Base-by-base conservation (phyloP, 2,888 invertebrate genomes). In the Erebia ligea region DNA sequence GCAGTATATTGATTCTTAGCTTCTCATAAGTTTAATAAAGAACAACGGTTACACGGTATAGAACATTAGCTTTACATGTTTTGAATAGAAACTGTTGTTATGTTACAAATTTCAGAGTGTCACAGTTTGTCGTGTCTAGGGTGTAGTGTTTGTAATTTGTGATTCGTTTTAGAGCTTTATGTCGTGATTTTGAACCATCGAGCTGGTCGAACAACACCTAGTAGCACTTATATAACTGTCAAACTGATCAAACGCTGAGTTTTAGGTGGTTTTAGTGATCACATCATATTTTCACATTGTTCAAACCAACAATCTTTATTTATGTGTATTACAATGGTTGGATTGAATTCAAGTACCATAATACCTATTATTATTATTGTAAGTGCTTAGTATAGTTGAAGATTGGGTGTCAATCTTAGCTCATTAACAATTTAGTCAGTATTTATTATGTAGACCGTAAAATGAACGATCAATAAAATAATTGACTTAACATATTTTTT, bases 141-240 rank as follows among this genome's bases (percentile, higher is more conserved):
- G n/a, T n/a, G n/a, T 19, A 54, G 54, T 54, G 54, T 63, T 67
- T 48, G 40, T 71, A 69, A 67, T 73, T 73, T 73, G 56, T 67
- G 67, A 67, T 72, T 66, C 67, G 72, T 69, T 71, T 67, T 42
- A 69, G 54, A 71, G 69, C 68, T 59, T 73, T 65, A 64, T 70
- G 59, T 70, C 67, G 65, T 65, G 70, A 73, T 70, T 67, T 63
- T 13, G 11, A 40, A 58, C 50, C 67, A 21, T 63, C n/a, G 52
- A 50, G 25, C 50, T 6, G 34, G 50, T 15, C 63, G 52, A n/a
- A 6, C 13, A 69, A 58, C 71, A 72, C 52, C 58, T 34, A 34
- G 4, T 4, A 3, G n/a, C n/a, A 2, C 3, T 25, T 3, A 25
- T 34, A 6, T 34, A n/a, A n/a, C 5, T 72, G 58, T 61, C 61